Base-by-base conservation (phyloP, 2,113 vertebrate genomes). In the Rhadina sibilatrix region DNA sequence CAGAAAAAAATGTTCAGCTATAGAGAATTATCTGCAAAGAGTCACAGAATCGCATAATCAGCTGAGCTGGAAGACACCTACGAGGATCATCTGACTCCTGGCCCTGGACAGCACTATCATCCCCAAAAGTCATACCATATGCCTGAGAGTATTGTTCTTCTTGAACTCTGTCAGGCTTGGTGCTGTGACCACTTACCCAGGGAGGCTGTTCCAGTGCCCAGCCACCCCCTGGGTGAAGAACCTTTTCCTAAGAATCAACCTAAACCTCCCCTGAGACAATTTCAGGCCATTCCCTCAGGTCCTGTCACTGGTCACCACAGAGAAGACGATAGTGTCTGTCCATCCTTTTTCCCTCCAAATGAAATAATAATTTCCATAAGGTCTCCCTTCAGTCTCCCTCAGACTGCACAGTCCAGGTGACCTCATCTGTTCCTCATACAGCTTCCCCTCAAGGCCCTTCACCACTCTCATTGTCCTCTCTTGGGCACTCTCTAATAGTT, bases 381-480 rank as follows among this genome's bases (percentile, higher is more conserved):
- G 21, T 50, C 2, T 86, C 16, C 21, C 8, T 14, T 76, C 44
- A 35, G 13, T 50, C 31, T 86, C 31, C 14, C 42, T 7, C 24
- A 16, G 60, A 10, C 35, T 42, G 52, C 35, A 11, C 13, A 85
- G 52, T 11, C 44, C 16, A 8, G 13, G 21, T 50, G 44, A 31
- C 25, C 44, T 57, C 24, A 57, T 16, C 20, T 30, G 10, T 15
- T 49, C 12, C 12, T 75, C 20, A n/a, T 40, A 24, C 0, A 0
- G 15, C 30, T 75, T 57, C 30, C 6, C 12, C 24, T 75, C 30
- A 50, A 49, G 5, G 52, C 35, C 8, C 5, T 85, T 49, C 30
- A 40, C 8, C 24, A 50, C 66, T 10, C 21, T 85, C 8, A 5
- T 25, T 49, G 37, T 21, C 11, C 16, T 35, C 25, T 24, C 10